Evolutionary conservation across 1,140 invertebrate genomes (phyloP).

Genomic region (Monochamus saltuarius): DNA sequence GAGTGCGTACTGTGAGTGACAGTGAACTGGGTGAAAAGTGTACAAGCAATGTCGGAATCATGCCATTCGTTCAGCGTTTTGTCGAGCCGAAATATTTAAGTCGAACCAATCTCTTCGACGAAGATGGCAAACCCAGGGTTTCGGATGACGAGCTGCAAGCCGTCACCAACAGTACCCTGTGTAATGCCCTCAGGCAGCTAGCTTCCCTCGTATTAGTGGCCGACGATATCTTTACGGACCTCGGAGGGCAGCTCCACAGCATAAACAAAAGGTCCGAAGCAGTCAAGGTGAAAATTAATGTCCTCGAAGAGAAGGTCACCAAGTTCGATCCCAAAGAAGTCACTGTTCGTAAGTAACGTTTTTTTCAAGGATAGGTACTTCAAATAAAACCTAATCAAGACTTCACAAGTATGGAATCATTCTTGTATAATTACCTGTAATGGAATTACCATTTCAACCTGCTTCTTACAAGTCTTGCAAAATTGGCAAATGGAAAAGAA

Average conservation of each 20-base stretch:
- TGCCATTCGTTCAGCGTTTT: conserved; percentile 73
- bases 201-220: conserved; percentile 75
- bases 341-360: conserved; percentile 74
- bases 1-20: conserved; percentile 2
- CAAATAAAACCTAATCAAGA: no score
- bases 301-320: conserved; percentile 61
- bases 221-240: conserved; percentile 74
- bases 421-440: no score
- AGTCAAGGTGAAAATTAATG: conserved; percentile 63
- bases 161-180: conserved; percentile 74
- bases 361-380: conserved; percentile 4
- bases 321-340: conserved; percentile 75
- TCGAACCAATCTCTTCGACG: conserved; percentile 60
- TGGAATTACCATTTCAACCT: no score
- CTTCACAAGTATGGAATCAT: no score
- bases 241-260: conserved; percentile 67
- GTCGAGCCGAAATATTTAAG: conserved; percentile 69
- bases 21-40: neutral
- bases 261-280: conserved; percentile 65
- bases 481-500: no score
- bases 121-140: conserved; percentile 58
- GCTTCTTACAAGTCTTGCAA: no score
- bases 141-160: conserved; percentile 71
- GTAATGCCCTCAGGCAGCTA: conserved; percentile 73
- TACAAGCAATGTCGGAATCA: conserved; percentile 44